Evolutionary conservation across 1,140 invertebrate genomes (phyloP), one percentile per base, ranked within the genome.

Genomic region (Cydia pomonella): DNA sequence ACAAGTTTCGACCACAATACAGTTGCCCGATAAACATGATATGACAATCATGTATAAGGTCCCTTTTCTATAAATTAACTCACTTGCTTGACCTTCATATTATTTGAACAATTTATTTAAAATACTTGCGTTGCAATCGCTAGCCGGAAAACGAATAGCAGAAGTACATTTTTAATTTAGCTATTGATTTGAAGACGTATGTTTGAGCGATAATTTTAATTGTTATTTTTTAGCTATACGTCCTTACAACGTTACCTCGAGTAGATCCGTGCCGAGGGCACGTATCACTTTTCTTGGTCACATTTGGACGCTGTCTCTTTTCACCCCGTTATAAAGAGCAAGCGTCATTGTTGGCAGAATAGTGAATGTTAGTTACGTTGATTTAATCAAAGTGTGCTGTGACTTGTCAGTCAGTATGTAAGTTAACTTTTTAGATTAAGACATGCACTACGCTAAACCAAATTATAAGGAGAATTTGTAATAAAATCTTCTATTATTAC

Each of bases 321-420:
- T 63, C 23, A 27, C 62, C n/a, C 25, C 21, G 21, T 71, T 41
- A 38, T 2, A 72, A 72, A 44, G 33, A 44, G 63, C 16, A 29
- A 16, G 63, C 63, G 27, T 13, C 27, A 29, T 13, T 6, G n/a
- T 53, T n/a, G 29, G 16, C 63, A 33, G 13, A 27, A 33, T 83
- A 80, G 78, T 81, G 75, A 81, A 73, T 81, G n/a, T 53, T 18
- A 77, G 81, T 77, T 82, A 79, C 77, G 77, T 75, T 85, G 78
- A 81, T 75, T 75, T 77, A 79, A 86, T 87, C 82, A 87, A 91
- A 83, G 81, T 79, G 90, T 88, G 88, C 88, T 92, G 88, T 90
- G 88, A 90, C 87, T 86, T 83, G 79, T 77, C 85, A 92, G 89
- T 91, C 89, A 91, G 83, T 91, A 91, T 88, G 76, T 91, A 86